Percentiles rank a stretch among this genome's conserved stretches.
phyloP scores from a whole-genome alignment of 2,888 invertebrate species.

The Agrochola macilenta region DNA sequence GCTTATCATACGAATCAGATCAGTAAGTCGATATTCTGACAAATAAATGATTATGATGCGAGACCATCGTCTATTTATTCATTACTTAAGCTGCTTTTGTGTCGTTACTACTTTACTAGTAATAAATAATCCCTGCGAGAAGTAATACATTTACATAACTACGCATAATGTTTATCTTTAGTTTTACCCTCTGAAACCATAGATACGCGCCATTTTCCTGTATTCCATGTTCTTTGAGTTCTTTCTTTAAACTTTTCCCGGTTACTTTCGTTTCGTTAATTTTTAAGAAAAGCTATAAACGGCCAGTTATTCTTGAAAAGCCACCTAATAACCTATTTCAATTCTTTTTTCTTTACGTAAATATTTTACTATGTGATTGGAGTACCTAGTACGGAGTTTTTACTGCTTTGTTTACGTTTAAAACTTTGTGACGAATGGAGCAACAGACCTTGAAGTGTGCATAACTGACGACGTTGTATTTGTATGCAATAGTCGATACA shows the following conservation, averaged over 20 bases:
- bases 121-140: background rate
- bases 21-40: background rate
- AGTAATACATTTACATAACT: conserved; percentile 7
- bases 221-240: conserved; percentile 2
- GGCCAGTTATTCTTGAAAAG: background rate
- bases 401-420: conserved; percentile 53
- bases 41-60: too few species aligned
- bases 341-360: conserved; percentile 6
- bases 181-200: conserved; percentile 17
- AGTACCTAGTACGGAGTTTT: conserved; percentile 29
- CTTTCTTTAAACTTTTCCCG: background rate
- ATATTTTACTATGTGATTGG: conserved; percentile 33
- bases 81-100: background rate
- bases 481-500: conserved; percentile 47
- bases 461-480: conserved; percentile 37
- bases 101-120: background rate
- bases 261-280: background rate
- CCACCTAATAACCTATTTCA: conserved; percentile 15
- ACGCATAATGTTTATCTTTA: conserved; percentile 1
- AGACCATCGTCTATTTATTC: background rate
- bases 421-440: conserved; percentile 49
- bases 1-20: background rate
- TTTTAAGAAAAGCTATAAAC: conserved; percentile 6
- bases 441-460: conserved; percentile 48
- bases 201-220: conserved; percentile 1